These are phyloP conservation scores for Mormyrops attenuatus DNA, from an alignment of 2,797 vertebrate species.

Conservation along the genomic window DNA sequence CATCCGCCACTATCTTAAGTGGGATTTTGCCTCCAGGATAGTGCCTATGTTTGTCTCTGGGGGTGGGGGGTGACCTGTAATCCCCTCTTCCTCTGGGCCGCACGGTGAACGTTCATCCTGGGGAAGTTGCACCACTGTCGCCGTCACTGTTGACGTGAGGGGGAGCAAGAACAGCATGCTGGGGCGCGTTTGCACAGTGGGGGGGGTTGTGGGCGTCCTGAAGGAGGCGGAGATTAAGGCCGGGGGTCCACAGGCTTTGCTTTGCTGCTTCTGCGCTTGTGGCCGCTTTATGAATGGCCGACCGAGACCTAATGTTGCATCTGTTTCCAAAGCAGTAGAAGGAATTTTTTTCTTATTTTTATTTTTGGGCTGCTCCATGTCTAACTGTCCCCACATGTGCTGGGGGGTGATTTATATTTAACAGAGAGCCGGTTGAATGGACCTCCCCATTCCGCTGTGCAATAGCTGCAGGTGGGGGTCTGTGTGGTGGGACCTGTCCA, in stretches of 20 bases:
- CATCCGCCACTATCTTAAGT: constrained; percentile 27
- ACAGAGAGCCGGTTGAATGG: background rate
- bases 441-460: constrained; percentile 30
- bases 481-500: background rate
- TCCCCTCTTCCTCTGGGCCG: background rate
- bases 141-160: background rate
- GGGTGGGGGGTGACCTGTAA: background rate
- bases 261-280: background rate
- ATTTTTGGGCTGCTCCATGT: background rate
- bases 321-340: background rate
- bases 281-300: background rate
- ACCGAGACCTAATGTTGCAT: background rate
- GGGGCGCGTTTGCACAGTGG: constrained; percentile 16
- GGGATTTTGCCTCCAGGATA: constrained; percentile 31
- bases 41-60: constrained; percentile 29
- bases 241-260: background rate
- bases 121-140: background rate
- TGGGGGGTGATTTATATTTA: constrained; percentile 16
- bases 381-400: background rate
- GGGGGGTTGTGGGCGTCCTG: constrained; percentile 15
- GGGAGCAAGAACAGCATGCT: constrained; percentile 19
- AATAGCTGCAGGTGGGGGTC: background rate
- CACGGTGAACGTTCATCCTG: background rate
- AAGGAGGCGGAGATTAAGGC: constrained; percentile 12
- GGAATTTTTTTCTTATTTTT: background rate